Conservation (phyloP, 2,888 invertebrate genomes). For the Caenorhabditis sp. region DNA sequence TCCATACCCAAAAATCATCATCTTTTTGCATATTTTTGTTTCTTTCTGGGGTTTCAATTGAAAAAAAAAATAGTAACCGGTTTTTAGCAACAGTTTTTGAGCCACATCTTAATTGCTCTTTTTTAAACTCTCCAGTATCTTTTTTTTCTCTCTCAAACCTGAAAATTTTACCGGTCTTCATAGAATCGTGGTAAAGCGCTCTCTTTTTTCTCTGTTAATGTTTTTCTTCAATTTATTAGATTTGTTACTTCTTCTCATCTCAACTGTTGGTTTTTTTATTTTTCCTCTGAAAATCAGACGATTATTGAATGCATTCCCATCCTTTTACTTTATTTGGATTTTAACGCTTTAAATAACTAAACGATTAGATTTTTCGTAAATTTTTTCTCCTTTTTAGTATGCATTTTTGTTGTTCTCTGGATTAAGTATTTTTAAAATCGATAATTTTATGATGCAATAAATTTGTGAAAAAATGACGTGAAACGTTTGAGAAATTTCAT, state of each 20-base stretch:
- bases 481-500: too few relatives aligned
- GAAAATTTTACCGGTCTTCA: not conserved
- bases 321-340: not conserved
- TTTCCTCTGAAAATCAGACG: not conserved
- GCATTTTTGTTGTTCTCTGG: not conserved
- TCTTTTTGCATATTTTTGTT: conserved; percentile 3
- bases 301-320: not conserved
- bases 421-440: too few relatives aligned
- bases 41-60: not conserved
- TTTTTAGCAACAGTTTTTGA: too few relatives aligned
- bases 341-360: not conserved
- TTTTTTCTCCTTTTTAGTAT: not conserved
- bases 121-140: not conserved
- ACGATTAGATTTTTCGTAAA: not conserved
- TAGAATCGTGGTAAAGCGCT: not conserved
- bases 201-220: conserved; percentile 2
- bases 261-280: not conserved
- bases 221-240: not conserved
- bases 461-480: too few relatives aligned
- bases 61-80: not conserved
- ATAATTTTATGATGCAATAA: too few relatives aligned
- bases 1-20: not conserved
- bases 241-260: not conserved
- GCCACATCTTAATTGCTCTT: not conserved
- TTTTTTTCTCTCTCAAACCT: not conserved